A percentile compares a stretch with the other conserved stretches of the same genome.
Conservation (phyloP, 2,797 vertebrate genomes). For the Nannoperca obscura region DNA sequence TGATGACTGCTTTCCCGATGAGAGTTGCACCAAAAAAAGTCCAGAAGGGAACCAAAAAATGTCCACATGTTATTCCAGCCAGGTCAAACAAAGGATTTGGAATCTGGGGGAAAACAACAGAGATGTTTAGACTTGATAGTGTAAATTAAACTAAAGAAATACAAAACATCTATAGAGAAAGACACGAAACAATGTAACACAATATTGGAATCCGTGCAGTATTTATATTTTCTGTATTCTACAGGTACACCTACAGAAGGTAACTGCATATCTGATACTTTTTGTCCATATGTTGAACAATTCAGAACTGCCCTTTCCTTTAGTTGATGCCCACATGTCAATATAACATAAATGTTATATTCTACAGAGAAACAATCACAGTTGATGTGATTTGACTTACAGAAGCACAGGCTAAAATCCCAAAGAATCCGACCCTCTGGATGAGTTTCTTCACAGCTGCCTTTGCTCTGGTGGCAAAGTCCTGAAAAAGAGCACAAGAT, state of each 20-base stretch:
- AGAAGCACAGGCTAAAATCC: slow-evolving; percentile 91
- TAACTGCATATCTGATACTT: neutral
- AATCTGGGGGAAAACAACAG: slow-evolving; percentile 79
- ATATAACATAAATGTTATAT: neutral
- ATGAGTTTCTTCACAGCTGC: slow-evolving; percentile 88
- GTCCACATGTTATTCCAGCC: slow-evolving; percentile 91
- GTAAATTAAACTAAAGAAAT: neutral
- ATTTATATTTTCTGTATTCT: neutral
- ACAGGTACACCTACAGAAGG: neutral
- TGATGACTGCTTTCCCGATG: slow-evolving; percentile 91
- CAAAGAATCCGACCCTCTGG: slow-evolving; percentile 91
- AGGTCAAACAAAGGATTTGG: slow-evolving; percentile 92
- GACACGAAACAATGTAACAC: neutral
- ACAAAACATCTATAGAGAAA: neutral
- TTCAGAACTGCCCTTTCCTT: neutral
- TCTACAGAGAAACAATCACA: too few relatives aligned
- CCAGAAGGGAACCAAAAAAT: slow-evolving; percentile 93
- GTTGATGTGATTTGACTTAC: slow-evolving; percentile 81
- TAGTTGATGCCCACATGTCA: neutral
- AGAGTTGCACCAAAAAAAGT: slow-evolving; percentile 92
- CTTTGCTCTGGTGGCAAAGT: slow-evolving; percentile 88
- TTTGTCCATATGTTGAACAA: neutral
- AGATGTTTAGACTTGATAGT: neutral
- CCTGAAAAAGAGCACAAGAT: slow-evolving; percentile 76
- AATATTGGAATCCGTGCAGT: neutral